phyloP scores from a whole-genome alignment of 2,797 vertebrate species.

The Enteromius afrohamiltoni region DNA sequence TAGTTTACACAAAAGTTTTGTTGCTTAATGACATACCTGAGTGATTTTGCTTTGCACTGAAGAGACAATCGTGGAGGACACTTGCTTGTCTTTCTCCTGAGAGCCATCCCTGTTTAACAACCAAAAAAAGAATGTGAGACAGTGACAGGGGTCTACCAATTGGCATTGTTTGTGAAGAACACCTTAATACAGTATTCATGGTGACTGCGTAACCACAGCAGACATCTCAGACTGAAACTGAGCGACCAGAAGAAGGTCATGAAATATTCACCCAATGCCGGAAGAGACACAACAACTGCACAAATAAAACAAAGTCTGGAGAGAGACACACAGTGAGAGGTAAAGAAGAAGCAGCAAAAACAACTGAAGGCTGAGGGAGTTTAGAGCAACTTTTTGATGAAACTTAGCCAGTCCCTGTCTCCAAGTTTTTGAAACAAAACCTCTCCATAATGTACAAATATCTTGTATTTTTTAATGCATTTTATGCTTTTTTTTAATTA shows the following conservation, averaged over 20 bases:
- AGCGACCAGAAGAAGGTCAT: constrained; percentile 49
- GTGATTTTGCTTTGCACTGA: constrained; percentile 99
- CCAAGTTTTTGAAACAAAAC: constrained; percentile 35
- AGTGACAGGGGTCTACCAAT: constrained; percentile 5
- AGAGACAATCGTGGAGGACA: constrained; percentile 93
- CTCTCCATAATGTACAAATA: constrained; percentile 12
- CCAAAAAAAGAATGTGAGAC: constrained; percentile 17
- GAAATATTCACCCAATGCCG: constrained; percentile 55
- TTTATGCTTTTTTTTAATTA: not conserved
- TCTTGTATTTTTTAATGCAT: not conserved
- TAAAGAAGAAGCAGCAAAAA: constrained; percentile 35
- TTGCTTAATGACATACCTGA: constrained; percentile 82
- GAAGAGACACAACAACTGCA: constrained; percentile 51
- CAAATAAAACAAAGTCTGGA: constrained; percentile 30
- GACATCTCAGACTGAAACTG: constrained; percentile 38
- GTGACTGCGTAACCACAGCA: constrained; percentile 54
- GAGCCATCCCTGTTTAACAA: constrained; percentile 83
- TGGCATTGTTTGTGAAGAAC: not conserved
- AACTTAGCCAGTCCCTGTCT: constrained; percentile 7
- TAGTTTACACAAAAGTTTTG: not conserved
- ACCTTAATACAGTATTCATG: constrained; percentile 68
- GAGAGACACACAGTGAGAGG: not conserved
- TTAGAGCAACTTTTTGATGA: constrained; percentile 40
- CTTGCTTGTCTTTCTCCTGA: constrained; percentile 94
- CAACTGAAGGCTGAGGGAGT: not conserved